A percentile compares a stretch with the other conserved stretches of the same genome.
These are phyloP conservation scores for Eupithecia centaureata DNA, from an alignment of 2,888 invertebrate genomes.

Conservation along the genomic window DNA sequence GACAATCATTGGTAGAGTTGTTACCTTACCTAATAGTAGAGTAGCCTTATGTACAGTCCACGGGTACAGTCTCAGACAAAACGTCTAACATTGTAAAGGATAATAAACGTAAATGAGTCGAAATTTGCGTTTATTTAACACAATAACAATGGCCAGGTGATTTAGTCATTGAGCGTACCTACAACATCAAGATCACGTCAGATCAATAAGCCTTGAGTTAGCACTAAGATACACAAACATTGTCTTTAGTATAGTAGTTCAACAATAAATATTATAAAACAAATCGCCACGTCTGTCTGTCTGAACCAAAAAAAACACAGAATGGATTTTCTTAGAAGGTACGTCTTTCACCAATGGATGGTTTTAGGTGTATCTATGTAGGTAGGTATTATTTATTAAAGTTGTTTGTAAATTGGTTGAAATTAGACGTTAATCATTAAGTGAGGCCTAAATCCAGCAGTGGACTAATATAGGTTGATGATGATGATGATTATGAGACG, in stretches of 20 bases:
- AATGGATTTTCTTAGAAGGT: not conserved
- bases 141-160: not conserved
- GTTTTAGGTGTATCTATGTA: too few relatives aligned
- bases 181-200: slow-evolving; percentile 1
- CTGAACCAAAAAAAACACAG: not conserved
- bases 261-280: not conserved
- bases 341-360: not conserved
- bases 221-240: not conserved
- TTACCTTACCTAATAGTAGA: too few relatives aligned
- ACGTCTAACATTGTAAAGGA: not conserved
- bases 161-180: not conserved
- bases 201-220: not conserved
- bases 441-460: too few relatives aligned
- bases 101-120: not conserved
- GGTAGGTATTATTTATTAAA: too few relatives aligned
- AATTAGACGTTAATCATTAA: not conserved
- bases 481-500: too few relatives aligned
- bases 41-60: too few relatives aligned
- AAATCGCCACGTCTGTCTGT: not conserved
- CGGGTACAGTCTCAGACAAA: not conserved
- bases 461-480: too few relatives aligned
- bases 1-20: not conserved
- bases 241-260: not conserved
- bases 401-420: not conserved
- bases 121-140: not conserved